Percentiles rank a stretch among this genome's conserved stretches.
Evolutionary conservation across 2,797 vertebrate species (phyloP).

Genomic region (Enteromius mattozi): DNA sequence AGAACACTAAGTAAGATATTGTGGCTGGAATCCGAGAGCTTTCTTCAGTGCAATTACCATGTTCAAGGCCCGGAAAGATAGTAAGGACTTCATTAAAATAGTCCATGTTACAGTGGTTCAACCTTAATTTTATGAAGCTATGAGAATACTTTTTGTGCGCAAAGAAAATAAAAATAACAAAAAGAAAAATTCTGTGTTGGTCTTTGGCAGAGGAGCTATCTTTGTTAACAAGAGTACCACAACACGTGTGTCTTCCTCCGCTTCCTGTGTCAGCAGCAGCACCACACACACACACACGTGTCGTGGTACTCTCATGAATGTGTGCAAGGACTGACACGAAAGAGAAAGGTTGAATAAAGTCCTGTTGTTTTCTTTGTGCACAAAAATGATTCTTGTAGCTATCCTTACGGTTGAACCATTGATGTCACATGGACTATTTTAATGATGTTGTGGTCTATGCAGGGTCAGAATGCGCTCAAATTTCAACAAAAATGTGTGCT

Average conservation of each 20-base stretch:
- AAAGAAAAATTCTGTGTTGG: neutral
- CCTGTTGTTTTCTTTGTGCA: too few species aligned
- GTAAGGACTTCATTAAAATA: neutral
- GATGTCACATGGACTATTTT: neutral
- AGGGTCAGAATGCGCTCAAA: neutral
- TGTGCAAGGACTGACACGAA: neutral
- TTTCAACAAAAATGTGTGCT: neutral
- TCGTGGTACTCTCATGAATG: too few species aligned
- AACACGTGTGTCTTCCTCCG: neutral
- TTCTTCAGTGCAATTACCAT: neutral
- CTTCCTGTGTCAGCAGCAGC: neutral
- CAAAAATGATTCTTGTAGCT: neutral
- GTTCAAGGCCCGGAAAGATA: neutral
- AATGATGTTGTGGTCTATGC: neutral
- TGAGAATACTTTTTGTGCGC: neutral
- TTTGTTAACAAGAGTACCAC: too few species aligned
- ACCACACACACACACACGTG: neutral
- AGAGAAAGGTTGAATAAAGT: neutral
- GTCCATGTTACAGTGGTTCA: neutral
- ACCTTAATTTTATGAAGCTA: neutral
- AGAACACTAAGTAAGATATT: neutral
- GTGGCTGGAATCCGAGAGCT: neutral
- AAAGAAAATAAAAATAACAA: neutral
- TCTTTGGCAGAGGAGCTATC: neutral
- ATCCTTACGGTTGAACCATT: neutral